Percentiles rank a stretch among this genome's conserved stretches.
These are phyloP conservation scores for Thalassophryne amazonica DNA, from an alignment of 2,797 vertebrate genomes.

Conservation along the genomic window DNA sequence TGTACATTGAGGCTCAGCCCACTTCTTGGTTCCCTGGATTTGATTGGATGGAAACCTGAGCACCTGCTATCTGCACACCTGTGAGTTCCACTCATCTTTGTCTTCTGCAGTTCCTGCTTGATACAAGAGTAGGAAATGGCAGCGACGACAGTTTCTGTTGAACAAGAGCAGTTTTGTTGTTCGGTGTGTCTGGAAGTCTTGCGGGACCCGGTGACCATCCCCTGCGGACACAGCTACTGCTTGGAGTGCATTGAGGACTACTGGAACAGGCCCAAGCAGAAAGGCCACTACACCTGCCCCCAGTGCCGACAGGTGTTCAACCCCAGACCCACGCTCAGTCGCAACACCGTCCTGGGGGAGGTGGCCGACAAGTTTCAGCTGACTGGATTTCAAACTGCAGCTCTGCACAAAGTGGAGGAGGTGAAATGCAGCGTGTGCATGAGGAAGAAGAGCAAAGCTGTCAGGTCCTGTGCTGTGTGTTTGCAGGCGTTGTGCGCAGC, in stretches of 20 bases:
- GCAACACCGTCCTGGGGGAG: conserved; percentile 73
- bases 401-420: not conserved
- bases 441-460: conserved; percentile 80
- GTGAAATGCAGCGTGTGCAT: conserved; percentile 84
- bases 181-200: conserved; percentile 74
- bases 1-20: not conserved
- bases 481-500: conserved; percentile 83
- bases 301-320: conserved; percentile 74
- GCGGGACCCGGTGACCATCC: conserved; percentile 75
- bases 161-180: conserved; percentile 76
- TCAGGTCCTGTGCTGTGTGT: conserved; percentile 86
- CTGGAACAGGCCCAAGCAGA: conserved; percentile 69
- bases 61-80: conserved; percentile 39
- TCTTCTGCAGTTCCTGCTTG: conserved; percentile 3
- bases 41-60: conserved; percentile 67
- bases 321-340: conserved; percentile 66
- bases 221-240: conserved; percentile 78
- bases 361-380: conserved; percentile 63
- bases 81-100: conserved; percentile 30
- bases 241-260: conserved; percentile 75
- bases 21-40: conserved; percentile 1
- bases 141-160: conserved; percentile 71
- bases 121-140: conserved; percentile 52
- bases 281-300: conserved; percentile 70
- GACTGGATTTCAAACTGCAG: not conserved